These are phyloP conservation scores for Semotilus atromaculatus DNA, from an alignment of 2,797 vertebrate species.

Conservation along the genomic window DNA sequence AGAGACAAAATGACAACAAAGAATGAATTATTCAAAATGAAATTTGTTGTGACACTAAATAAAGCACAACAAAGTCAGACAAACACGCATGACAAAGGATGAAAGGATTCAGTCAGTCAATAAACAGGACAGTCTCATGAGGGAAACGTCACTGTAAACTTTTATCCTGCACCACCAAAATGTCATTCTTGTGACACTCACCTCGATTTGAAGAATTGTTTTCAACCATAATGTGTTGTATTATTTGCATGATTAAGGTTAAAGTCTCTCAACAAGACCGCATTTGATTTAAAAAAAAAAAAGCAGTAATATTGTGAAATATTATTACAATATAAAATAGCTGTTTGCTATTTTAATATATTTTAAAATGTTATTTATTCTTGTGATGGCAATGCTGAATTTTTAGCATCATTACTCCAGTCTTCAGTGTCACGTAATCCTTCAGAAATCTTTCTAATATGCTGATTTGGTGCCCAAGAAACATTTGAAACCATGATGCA, in stretches of 20 bases:
- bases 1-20: not conserved
- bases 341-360: not conserved
- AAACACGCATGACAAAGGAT: slow-evolving; percentile 20
- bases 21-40: slow-evolving; percentile 35
- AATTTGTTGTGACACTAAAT: not conserved
- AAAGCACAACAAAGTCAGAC: slow-evolving; percentile 16
- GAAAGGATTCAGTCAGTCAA: slow-evolving; percentile 36
- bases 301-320: not conserved
- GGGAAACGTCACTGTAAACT: not conserved
- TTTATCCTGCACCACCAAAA: not conserved
- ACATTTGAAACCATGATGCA: not conserved
- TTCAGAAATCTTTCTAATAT: not conserved
- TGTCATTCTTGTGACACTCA: not conserved
- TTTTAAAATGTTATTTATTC: not conserved
- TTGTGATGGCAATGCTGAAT: not conserved
- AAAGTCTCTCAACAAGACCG: not conserved
- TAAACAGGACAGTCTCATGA: slow-evolving; percentile 13
- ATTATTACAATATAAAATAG: not conserved
- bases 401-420: not conserved
- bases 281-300: too few species aligned
- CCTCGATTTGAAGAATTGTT: not conserved
- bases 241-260: not conserved
- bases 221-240: not conserved
- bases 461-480: not conserved
- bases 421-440: not conserved